phyloP scores from a whole-genome alignment of 2,888 invertebrate genomes.

The Sphecodes monilicornis region DNA sequence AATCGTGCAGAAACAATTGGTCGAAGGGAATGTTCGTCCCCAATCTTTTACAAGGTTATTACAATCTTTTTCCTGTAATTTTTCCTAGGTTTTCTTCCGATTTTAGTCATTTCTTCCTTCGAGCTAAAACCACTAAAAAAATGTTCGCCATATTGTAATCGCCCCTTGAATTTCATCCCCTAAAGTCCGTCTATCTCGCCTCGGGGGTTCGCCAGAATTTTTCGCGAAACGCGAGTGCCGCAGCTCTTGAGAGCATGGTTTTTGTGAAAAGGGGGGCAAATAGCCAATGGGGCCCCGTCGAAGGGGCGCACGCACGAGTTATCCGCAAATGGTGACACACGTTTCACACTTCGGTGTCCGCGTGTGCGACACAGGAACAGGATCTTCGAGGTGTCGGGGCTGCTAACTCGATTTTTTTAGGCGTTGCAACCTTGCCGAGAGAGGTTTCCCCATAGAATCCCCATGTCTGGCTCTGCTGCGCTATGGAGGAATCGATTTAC shows the following conservation, averaged over 20 bases:
- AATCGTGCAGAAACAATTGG: constrained; percentile 53
- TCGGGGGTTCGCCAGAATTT: constrained; percentile 33
- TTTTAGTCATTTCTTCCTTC: constrained; percentile 13
- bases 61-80: constrained; percentile 36
- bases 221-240: constrained; percentile 68
- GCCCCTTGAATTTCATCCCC: constrained; percentile 33
- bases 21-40: constrained; percentile 32
- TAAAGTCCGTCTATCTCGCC: not conserved
- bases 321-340: constrained; percentile 65
- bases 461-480: not conserved
- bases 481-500: not conserved
- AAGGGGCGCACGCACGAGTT: constrained; percentile 58
- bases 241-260: constrained; percentile 36
- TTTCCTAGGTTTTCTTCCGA: constrained; percentile 11
- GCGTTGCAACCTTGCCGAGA: not conserved
- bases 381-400: constrained; percentile 57
- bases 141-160: not conserved
- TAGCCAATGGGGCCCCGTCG: constrained; percentile 59
- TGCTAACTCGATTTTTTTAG: constrained; percentile 34
- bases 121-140: not conserved
- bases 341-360: constrained; percentile 66
- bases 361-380: constrained; percentile 60
- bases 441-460: not conserved
- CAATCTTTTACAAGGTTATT: not conserved
- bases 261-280: constrained; percentile 59